phyloP scores from a whole-genome alignment of 2,888 invertebrate species.

The Clepsis dumicolana region DNA sequence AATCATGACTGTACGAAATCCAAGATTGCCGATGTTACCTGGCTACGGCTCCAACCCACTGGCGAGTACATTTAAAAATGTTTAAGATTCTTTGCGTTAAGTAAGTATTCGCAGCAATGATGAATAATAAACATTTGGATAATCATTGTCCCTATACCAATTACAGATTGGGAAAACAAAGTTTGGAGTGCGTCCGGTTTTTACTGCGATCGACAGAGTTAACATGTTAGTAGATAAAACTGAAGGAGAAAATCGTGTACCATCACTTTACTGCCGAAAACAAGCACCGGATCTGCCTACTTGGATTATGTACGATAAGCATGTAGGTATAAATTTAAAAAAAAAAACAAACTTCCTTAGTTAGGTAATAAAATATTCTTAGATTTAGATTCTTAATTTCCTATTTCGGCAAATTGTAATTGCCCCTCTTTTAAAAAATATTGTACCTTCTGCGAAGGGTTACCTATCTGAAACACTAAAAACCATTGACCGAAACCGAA shows the following conservation, averaged over 20 bases:
- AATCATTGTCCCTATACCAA: constrained; percentile 21
- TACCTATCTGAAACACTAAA: no score
- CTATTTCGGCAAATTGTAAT: no score
- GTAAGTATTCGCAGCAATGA: no score
- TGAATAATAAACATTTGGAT: neutral
- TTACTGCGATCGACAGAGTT: constrained; percentile 70
- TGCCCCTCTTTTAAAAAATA: no score
- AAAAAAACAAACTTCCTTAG: neutral
- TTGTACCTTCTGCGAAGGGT: no score
- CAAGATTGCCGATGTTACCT: constrained; percentile 90
- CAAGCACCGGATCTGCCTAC: constrained; percentile 91
- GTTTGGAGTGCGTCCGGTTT: constrained; percentile 77
- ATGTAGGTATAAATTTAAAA: constrained; percentile 82
- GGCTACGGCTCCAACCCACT: constrained; percentile 89
- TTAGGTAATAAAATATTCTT: no score
- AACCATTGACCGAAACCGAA: no score
- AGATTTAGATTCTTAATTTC: no score
- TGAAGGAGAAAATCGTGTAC: constrained; percentile 72
- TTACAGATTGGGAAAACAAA: constrained; percentile 73
- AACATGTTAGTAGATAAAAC: constrained; percentile 80
- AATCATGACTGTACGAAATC: constrained; percentile 84
- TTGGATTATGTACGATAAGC: constrained; percentile 96
- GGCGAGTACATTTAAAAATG: constrained; percentile 77
- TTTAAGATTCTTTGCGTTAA: neutral
- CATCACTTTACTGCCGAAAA: constrained; percentile 91